Evolutionary conservation across 2,797 vertebrate species (phyloP).

Genomic region (Periophthalmus magnuspinnatus): DNA sequence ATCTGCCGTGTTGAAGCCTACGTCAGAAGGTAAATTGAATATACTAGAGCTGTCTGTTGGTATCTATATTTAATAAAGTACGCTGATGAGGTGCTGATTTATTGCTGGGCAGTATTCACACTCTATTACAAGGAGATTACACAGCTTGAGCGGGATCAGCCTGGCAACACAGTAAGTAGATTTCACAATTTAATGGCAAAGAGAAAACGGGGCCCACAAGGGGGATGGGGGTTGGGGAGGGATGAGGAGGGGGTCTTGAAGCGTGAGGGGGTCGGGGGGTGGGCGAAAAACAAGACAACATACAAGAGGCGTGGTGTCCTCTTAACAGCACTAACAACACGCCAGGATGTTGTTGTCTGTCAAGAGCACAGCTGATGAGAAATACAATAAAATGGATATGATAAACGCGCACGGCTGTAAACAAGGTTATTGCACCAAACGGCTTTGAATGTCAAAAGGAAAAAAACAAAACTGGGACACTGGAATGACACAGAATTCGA

Average conservation of each 20-base stretch:
- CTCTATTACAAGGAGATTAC: slow-evolving; percentile 86
- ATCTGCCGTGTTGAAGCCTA: slow-evolving; percentile 78
- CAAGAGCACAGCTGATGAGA: slow-evolving; percentile 57
- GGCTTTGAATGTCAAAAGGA: slow-evolving; percentile 32
- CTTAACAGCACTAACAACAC: slow-evolving; percentile 65
- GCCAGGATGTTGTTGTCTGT: slow-evolving; percentile 63
- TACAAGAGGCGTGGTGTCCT: slow-evolving; percentile 68
- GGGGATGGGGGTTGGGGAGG: slow-evolving; percentile 50
- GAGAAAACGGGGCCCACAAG: slow-evolving; percentile 75
- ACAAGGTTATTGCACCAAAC: slow-evolving; percentile 48
- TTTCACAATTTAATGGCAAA: slow-evolving; percentile 83
- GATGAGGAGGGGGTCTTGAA: slow-evolving; percentile 40
- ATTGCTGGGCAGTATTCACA: slow-evolving; percentile 83
- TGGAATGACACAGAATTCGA: slow-evolving; percentile 4
- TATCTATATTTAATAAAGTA: slow-evolving; percentile 87
- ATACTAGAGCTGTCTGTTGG: slow-evolving; percentile 85
- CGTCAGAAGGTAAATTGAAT: slow-evolving; percentile 85
- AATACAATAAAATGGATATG: slow-evolving; percentile 64
- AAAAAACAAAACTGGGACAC: slow-evolving; percentile 1
- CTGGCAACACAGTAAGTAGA: slow-evolving; percentile 82
- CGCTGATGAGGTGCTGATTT: slow-evolving; percentile 84
- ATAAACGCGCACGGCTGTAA: slow-evolving; percentile 62
- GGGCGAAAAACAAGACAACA: slow-evolving; percentile 73
- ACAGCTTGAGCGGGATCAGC: slow-evolving; percentile 80
- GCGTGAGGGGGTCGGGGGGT: slow-evolving; percentile 55